Evolutionary conservation across 2,888 invertebrate species (phyloP).

Genomic region (Thelaira solivaga): DNA sequence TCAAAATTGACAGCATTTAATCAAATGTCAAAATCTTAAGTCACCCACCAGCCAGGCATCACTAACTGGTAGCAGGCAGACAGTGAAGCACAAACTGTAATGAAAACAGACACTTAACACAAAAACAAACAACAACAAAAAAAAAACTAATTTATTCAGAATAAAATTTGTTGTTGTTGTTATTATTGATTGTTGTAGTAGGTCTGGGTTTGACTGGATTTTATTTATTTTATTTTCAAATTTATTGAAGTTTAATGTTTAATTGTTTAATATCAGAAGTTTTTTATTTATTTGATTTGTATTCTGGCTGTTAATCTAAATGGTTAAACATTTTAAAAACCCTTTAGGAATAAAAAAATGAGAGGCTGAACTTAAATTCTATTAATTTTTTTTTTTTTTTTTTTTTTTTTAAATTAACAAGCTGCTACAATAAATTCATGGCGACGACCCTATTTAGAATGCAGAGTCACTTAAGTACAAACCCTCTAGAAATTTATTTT

Average conservation of each 20-base stretch:
- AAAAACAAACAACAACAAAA: too few species aligned
- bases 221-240: conserved; percentile 10
- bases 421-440: too few species aligned
- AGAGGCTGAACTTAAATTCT: too few species aligned
- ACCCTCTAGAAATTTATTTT: too few species aligned
- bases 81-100: neutral
- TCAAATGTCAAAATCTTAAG: conserved; percentile 66
- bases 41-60: conserved; percentile 57
- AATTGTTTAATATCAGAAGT: conserved; percentile 33
- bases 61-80: neutral
- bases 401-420: too few species aligned
- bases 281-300: conserved; percentile 7
- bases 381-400: too few species aligned
- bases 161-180: conserved; percentile 3
- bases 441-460: too few species aligned
- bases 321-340: neutral
- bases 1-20: conserved; percentile 65
- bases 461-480: too few species aligned
- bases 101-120: neutral
- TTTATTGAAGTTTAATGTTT: conserved; percentile 34
- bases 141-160: conserved; percentile 9
- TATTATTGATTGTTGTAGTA: conserved; percentile 33
- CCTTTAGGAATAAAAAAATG: neutral
- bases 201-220: conserved; percentile 46
- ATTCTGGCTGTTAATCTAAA: neutral